Base-by-base conservation (phyloP, 2,113 vertebrate genomes). In the Pipa parva region DNA sequence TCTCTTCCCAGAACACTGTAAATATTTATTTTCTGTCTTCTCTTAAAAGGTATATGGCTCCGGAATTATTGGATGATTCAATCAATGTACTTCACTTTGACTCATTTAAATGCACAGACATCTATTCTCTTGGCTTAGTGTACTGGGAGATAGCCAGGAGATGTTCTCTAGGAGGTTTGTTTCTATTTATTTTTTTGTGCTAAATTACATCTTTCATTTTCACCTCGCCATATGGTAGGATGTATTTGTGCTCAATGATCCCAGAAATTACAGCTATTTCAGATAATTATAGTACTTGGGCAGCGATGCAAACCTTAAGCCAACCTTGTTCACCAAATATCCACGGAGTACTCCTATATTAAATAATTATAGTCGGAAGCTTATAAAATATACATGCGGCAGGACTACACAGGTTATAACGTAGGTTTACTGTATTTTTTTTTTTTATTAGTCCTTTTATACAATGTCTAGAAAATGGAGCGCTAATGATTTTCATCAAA, bases 61-160 rank as follows among this genome's bases (percentile, higher is more conserved):
- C 97, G 2, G 97, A 99, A 84, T 90, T 99, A 75, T 88, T 99
- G 71, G 95, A 98, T 10, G 97, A 98, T 4, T 83, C 80, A 0
- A 94, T 99, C 84, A 95, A 97, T 82, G 83, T 60, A 29, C 88
- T 59, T 81, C 89, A 89, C 81, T 99, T 99, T 2, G 97, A 97
- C 82, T 95, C 94, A 62, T 98, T 97, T 84, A 99, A 98, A 84
- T 89, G 89, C 7, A 91, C 92, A 1, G 97, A 99, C 74, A 93
- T 99, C 52, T 99, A 98, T 76, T 90, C 97, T 1, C 80, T 97
- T 25, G 95, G 96, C 59, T 81, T 99, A 60, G 94, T 99, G 37
- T 98, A 92, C 78, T 99, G 97, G 97, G 96, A 99, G 87, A 84
- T 98, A 69, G 90, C 94, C 50, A 85, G 92, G 1, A 88, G 96